Evolutionary conservation across 2,797 vertebrate species (phyloP).

Genomic region (Hippopotamyrus pictus): DNA sequence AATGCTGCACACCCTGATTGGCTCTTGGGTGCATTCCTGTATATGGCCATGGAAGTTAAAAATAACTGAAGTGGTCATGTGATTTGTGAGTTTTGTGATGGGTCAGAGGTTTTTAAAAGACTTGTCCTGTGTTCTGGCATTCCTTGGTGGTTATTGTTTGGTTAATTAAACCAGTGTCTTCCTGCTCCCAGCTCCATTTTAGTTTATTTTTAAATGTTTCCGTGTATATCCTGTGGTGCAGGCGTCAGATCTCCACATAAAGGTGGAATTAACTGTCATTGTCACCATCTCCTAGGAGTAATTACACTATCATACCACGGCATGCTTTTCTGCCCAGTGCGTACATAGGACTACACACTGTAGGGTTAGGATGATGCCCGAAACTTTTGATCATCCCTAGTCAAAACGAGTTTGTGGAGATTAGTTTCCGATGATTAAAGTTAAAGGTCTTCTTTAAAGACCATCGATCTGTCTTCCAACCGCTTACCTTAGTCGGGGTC

Average conservation of each 20-base stretch:
- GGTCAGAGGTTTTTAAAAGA: background rate
- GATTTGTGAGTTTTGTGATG: slow-evolving; percentile 16
- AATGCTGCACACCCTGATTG: slow-evolving; percentile 37
- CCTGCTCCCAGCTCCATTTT: background rate
- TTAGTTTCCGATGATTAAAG: background rate
- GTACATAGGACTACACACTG: background rate
- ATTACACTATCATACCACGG: background rate
- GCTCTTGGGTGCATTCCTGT: slow-evolving; percentile 34
- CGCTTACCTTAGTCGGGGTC: background rate
- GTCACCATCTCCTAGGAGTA: background rate
- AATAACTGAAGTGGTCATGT: background rate
- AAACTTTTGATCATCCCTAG: background rate
- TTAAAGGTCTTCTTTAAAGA: background rate
- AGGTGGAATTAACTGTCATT: background rate
- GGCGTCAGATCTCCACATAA: background rate
- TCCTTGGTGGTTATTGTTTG: background rate
- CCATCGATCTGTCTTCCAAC: background rate
- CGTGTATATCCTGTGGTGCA: background rate
- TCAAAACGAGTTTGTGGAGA: background rate
- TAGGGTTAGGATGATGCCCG: background rate
- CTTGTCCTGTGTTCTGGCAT: background rate
- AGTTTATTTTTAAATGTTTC: background rate
- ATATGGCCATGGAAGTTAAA: background rate
- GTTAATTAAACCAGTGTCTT: background rate
- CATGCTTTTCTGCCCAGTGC: background rate